Conservation (phyloP, 2,888 invertebrate genomes). For the Onthophagus sagittarius region DNA sequence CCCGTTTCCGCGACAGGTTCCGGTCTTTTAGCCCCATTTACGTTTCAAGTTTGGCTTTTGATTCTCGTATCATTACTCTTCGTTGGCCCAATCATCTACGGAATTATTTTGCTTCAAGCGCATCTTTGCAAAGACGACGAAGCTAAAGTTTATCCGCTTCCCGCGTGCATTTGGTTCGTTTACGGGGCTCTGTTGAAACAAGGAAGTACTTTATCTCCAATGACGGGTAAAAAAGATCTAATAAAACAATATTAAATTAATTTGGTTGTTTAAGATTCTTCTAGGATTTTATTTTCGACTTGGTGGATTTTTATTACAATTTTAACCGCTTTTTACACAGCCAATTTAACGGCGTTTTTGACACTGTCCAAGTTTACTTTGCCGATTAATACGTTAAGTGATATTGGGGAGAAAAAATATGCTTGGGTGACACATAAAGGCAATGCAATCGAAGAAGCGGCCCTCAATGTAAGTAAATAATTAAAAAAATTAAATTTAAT, state of each 20-base stretch:
- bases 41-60: constrained; percentile 56
- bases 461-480: constrained; percentile 51
- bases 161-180: constrained; percentile 80
- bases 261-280: constrained; percentile 61
- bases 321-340: constrained; percentile 85
- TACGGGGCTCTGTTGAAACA: constrained; percentile 86
- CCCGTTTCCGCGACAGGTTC: constrained; percentile 78
- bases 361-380: constrained; percentile 81
- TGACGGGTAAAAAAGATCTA: constrained; percentile 59
- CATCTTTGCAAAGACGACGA: constrained; percentile 58
- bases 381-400: constrained; percentile 66
- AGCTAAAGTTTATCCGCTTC: constrained; percentile 57
- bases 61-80: constrained; percentile 67
- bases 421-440: constrained; percentile 70
- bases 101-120: constrained; percentile 62
- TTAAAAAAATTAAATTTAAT: background rate
- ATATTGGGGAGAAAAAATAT: constrained; percentile 62
- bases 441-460: constrained; percentile 63
- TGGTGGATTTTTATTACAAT: constrained; percentile 92
- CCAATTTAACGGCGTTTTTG: constrained; percentile 84
- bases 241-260: background rate
- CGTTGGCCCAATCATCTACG: constrained; percentile 75
- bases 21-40: constrained; percentile 78
- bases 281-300: constrained; percentile 78
- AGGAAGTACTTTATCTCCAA: constrained; percentile 76